phyloP scores from a whole-genome alignment of 1,140 invertebrate species.

The Eriocheir sinensis region DNA sequence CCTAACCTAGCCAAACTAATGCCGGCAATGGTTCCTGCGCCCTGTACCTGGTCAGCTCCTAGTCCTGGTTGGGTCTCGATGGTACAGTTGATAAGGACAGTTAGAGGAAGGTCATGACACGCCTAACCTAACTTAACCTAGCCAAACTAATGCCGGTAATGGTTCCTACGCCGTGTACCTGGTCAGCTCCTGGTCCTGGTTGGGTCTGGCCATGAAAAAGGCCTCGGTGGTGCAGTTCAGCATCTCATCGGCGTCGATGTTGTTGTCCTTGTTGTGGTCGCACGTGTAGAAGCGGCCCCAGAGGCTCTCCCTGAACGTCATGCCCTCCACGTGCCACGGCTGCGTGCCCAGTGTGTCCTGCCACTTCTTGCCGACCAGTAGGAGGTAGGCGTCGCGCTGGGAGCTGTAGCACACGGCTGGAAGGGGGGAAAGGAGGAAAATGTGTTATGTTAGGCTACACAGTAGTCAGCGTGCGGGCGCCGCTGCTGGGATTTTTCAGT shows the following conservation, averaged over 20 bases:
- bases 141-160: too few species aligned
- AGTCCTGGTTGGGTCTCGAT: slow-evolving; percentile 70
- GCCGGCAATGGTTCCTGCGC: too few species aligned
- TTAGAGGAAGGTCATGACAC: too few species aligned
- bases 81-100: slow-evolving; percentile 80
- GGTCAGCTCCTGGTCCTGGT: slow-evolving; percentile 75
- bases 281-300: slow-evolving; percentile 80
- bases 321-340: slow-evolving; percentile 78
- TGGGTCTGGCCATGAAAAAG: slow-evolving; percentile 71
- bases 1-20: too few species aligned
- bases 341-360: slow-evolving; percentile 73
- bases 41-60: slow-evolving; percentile 78
- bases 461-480: too few species aligned
- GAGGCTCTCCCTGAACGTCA: slow-evolving; percentile 79
- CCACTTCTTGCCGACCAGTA: slow-evolving; percentile 78
- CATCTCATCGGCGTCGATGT: slow-evolving; percentile 79
- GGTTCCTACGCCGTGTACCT: too few species aligned
- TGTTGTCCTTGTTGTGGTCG: slow-evolving; percentile 79
- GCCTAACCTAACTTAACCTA: too few species aligned
- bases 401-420: slow-evolving; percentile 80
- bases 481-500: too few species aligned
- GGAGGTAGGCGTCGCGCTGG: slow-evolving; percentile 79
- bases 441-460: too few species aligned
- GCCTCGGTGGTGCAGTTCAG: slow-evolving; percentile 79
- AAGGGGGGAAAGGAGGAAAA: slow-evolving; percentile 20